Evolutionary conservation across 1,140 invertebrate genomes (phyloP), one percentile per base, ranked within the genome.

Genomic region (Drosophila ercepeae): DNA sequence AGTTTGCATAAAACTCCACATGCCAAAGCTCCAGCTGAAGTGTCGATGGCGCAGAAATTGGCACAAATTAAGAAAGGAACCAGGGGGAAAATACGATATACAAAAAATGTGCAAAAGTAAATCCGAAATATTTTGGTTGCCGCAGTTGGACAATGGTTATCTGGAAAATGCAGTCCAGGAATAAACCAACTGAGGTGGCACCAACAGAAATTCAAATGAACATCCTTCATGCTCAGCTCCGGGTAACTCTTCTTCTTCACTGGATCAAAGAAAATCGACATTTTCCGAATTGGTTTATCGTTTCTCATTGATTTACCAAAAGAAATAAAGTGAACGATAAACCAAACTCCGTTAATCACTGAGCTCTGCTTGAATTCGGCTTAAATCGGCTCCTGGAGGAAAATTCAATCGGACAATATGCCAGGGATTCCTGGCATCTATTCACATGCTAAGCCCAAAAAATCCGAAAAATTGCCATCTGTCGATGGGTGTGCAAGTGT

Each of bases 1-100:
- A 69, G 72, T 86, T 79, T 86, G 81, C 76, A 84, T 84, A 73
- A 55, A 86, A 84, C 76, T 84, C 45, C 67, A 46, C 42, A 79
- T 61, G 50, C 58, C 41, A 48, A 34, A 41, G 65, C 57, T 53
- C 36, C 61, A 11, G 25, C 52, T 61, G 57, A 60, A 64, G 75
- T 75, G 70, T 69, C 61, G 64, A 68, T 50, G 58, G 55, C 21
- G 60, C 49, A 60, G 55, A 65, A 55, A 73, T 82, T 82, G 67
- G 60, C 51, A 52, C 32, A 86, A 79, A 79, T 79, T 86, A 86
- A 72, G 71, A 65, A 73, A 55, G 45, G 46, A 42, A 58, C 57
- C 50, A 70, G 53, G 27, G 53, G 16, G 9, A 16, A 53, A n/a
- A 71, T 39, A 27, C 19, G 23, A 50, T 18, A 41, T 32, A 76